Percentiles rank a stretch among this genome's conserved stretches.
Evolutionary conservation across 2,888 invertebrate species (phyloP).

Genomic region (Drosophila greeni): DNA sequence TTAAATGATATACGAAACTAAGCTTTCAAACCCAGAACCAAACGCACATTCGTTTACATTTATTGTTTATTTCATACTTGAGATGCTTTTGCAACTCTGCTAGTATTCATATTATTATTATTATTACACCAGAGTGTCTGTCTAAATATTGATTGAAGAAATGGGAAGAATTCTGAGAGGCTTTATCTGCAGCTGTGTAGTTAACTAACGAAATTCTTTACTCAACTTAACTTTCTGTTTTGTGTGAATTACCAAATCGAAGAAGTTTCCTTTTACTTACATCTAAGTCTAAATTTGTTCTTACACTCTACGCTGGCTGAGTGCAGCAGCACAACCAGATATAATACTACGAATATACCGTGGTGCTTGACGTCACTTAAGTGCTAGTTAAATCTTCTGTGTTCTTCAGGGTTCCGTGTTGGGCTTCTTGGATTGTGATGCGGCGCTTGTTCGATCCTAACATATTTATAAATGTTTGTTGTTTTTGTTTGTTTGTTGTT

Average conservation of each 20-base stretch:
- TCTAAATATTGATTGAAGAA: conserved; percentile 5
- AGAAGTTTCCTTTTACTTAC: background rate
- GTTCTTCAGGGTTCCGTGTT: background rate
- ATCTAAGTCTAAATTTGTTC: conserved; percentile 4
- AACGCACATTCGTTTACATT: background rate
- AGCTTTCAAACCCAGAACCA: background rate
- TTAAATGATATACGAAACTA: no score
- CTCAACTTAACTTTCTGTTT: background rate
- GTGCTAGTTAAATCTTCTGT: conserved; percentile 14
- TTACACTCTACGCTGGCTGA: conserved; percentile 21
- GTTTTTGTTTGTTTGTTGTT: background rate
- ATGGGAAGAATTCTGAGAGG: background rate
- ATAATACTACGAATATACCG: conserved; percentile 26
- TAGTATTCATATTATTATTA: conserved; percentile 2
- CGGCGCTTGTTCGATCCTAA: background rate
- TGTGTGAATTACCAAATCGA: background rate
- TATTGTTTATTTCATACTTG: background rate
- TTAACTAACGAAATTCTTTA: background rate
- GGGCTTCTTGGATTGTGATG: conserved; percentile 2
- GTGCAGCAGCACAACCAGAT: conserved; percentile 25
- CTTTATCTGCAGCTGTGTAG: background rate
- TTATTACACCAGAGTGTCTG: background rate
- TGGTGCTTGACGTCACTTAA: conserved; percentile 19
- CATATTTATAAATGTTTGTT: background rate
- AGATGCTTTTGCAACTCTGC: background rate